These are phyloP conservation scores for Beroe ovata DNA, from an alignment of 37 sponge, comb jelly and placozoan species.

Conservation along the genomic window DNA sequence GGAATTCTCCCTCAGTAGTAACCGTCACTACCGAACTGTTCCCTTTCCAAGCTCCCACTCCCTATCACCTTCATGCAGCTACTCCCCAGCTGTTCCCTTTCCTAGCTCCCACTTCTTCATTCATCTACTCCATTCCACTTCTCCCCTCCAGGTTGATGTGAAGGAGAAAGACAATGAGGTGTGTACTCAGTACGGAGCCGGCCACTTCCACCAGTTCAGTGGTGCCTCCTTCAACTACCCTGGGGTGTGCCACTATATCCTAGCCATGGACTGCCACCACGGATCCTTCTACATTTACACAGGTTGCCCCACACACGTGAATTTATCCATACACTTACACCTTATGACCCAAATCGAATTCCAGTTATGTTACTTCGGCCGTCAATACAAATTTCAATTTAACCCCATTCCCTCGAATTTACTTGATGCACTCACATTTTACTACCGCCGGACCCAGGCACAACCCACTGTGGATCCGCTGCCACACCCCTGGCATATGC, in stretches of 20 bases:
- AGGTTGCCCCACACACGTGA: no score
- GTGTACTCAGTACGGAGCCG: constrained; percentile 62
- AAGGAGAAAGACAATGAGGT: constrained; percentile 7
- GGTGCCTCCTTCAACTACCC: constrained; percentile 64
- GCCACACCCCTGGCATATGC: constrained; percentile 56
- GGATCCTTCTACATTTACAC: constrained; percentile 66
- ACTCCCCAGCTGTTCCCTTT: no score
- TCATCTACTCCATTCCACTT: not conserved
- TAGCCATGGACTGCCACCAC: constrained; percentile 44
- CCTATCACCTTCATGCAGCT: not conserved
- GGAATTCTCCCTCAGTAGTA: no score
- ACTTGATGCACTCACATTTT: not conserved
- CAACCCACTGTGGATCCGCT: constrained; percentile 13
- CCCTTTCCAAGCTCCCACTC: not conserved
- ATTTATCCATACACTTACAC: no score
- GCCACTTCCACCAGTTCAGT: constrained; percentile 66
- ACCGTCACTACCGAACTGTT: no score
- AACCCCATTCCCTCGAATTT: no score
- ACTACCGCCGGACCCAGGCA: no score
- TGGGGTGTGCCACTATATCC: constrained; percentile 49
- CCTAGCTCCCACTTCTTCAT: not conserved
- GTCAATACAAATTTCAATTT: no score
- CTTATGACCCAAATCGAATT: no score
- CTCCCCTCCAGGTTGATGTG: not conserved
- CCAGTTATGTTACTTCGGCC: no score